Percentiles rank a stretch among this genome's conserved stretches.
Conservation (phyloP, 2,888 invertebrate genomes). For the Acleris emargana region DNA sequence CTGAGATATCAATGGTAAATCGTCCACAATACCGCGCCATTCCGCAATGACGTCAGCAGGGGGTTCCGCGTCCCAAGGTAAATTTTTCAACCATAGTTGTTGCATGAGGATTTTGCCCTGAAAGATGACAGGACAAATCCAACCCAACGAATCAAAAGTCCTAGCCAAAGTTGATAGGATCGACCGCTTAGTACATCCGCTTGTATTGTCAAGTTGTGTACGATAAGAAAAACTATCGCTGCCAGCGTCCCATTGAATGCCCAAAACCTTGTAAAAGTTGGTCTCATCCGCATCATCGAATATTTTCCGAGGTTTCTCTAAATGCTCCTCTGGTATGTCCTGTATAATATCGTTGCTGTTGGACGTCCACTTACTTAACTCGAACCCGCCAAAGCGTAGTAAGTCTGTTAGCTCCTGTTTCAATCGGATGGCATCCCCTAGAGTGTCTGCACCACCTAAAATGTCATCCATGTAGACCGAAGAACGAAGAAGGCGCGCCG, state of each 20-base stretch:
- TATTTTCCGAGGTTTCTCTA: background rate
- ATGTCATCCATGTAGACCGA: slow-evolving; percentile 3
- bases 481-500: background rate
- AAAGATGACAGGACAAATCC: background rate
- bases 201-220: background rate
- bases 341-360: background rate
- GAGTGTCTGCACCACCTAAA: background rate
- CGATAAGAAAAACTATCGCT: background rate
- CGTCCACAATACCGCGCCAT: background rate
- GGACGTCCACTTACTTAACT: slow-evolving; percentile 12
- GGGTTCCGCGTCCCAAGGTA: slow-evolving; percentile 5
- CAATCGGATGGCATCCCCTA: background rate
- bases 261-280: background rate
- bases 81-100: background rate
- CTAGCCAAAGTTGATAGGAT: slow-evolving; percentile 3
- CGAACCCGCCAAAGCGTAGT: slow-evolving; percentile 10
- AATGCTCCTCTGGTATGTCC: slow-evolving; percentile 4
- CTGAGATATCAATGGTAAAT: background rate
- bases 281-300: background rate
- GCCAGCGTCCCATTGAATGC: background rate
- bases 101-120: slow-evolving; percentile 11
- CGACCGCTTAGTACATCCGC: background rate
- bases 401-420: background rate
- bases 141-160: slow-evolving; percentile 6
- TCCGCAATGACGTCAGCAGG: slow-evolving; percentile 5